Conservation (phyloP, 2,888 invertebrate genomes). For the Dasypogon diadema region DNA sequence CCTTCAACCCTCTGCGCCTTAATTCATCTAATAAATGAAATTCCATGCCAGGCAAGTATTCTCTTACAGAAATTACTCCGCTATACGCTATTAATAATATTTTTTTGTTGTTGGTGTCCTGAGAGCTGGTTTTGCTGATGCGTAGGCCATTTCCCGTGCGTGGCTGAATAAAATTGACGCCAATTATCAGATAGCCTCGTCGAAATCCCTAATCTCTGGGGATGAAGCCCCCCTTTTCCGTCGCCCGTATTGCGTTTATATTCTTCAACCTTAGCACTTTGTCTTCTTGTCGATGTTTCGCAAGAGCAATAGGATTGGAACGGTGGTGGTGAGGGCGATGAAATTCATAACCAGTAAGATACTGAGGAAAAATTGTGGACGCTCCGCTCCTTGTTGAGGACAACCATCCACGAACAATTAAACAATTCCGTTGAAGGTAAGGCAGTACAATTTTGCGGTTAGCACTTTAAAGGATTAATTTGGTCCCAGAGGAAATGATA, state of each 20-base stretch:
- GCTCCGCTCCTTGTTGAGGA: neutral
- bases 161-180: conserved; percentile 57
- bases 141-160: conserved; percentile 54
- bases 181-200: conserved; percentile 57
- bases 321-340: conserved; percentile 12
- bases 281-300: conserved; percentile 34
- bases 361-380: conserved; percentile 21
- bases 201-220: conserved; percentile 55
- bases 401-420: conserved; percentile 25
- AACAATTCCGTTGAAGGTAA: conserved; percentile 36
- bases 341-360: conserved; percentile 49
- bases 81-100: conserved; percentile 57
- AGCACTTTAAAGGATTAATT: conserved; percentile 57
- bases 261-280: conserved; percentile 32
- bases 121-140: conserved; percentile 54
- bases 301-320: neutral
- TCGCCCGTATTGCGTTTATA: neutral
- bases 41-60: conserved; percentile 57
- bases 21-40: conserved; percentile 58
- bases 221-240: conserved; percentile 17
- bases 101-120: conserved; percentile 50
- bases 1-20: conserved; percentile 55
- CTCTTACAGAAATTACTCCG: conserved; percentile 55
- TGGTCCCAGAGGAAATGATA: conserved; percentile 52
- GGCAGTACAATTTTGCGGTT: conserved; percentile 46